Evolutionary conservation across 2,113 vertebrate genomes (phyloP).

Genomic region (Silurus meridionalis): DNA sequence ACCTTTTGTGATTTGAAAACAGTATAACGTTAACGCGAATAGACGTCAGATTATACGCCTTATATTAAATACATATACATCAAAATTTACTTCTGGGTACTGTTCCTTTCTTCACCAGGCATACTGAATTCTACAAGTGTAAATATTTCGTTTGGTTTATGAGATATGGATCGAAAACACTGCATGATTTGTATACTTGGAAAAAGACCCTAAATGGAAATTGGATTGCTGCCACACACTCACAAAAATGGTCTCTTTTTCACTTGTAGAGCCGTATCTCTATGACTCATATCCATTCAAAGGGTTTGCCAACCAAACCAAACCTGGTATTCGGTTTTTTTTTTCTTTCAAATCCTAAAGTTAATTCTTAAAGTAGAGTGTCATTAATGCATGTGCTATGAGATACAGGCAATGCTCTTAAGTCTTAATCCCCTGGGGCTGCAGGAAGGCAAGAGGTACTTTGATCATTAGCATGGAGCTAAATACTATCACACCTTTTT

Average conservation of each 20-base stretch:
- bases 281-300: conserved; percentile 11
- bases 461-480: conserved; percentile 5
- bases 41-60: not conserved
- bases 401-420: conserved; percentile 52
- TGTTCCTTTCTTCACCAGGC: not conserved
- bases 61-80: not conserved
- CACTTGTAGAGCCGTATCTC: not conserved
- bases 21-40: not conserved
- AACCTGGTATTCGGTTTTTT: not conserved
- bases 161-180: not conserved
- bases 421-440: conserved; percentile 56
- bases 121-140: not conserved
- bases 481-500: not conserved
- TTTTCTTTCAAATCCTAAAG: conserved; percentile 47
- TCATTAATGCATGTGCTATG: conserved; percentile 51
- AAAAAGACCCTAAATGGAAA: conserved; percentile 32
- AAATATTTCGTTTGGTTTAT: not conserved
- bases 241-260: conserved; percentile 18
- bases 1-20: not conserved
- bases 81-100: not conserved
- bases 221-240: not conserved
- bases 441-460: conserved; percentile 50
- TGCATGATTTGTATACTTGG: not conserved
- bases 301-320: not conserved
- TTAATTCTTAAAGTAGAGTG: conserved; percentile 54